Base-by-base conservation (phyloP, 1,140 invertebrate species). In the Hyphantria cunea region DNA sequence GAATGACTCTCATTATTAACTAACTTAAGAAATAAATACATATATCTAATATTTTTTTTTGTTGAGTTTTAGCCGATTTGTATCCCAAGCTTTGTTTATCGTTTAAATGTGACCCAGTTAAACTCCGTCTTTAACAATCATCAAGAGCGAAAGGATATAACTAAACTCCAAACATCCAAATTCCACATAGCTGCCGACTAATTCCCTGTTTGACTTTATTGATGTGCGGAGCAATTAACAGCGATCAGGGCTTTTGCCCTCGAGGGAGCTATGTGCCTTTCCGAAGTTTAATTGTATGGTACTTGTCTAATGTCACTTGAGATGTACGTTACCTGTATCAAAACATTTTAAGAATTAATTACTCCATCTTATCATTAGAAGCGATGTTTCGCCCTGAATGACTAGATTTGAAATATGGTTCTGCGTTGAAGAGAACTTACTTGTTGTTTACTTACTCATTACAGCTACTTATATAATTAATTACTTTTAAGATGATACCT, bases 191-290 rank as follows among this genome's bases (percentile, higher is more conserved):
- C 2, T 13, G 12, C 11, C 34, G 11, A 37, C 34, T 10, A 8
- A 37, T 37, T 9, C 17, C 12, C 41, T 44, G 9, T 44, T 44
- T 44, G 41, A 44, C n/a, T 3, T n/a, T 37, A 37, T 37, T 37
- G 34, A 44, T 13, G 41, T 44, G 41, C 41, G 41, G 1, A 44
- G 12, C 12, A 44, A 44, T 44, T n/a, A 44, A 12, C n/a, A 44
- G 12, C 11, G n/a, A 13, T 44, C 34, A 7, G 34, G 34, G 3
- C 11, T 37, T 37, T 37, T 37, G 11, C 34, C 11, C 34, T 37
- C 34, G 34, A 37, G 34, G 34, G 12, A 9, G n/a, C n/a, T 11
- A 44, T n/a, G 41, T 3, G 6, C n/a, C 11, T 44, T 6, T 44
- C n/a, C 12, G 2, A 44, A 44, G 41, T 12, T 44, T 13, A 44